Base-by-base conservation (phyloP, 2,113 vertebrate species). In the Orcinus orca region DNA sequence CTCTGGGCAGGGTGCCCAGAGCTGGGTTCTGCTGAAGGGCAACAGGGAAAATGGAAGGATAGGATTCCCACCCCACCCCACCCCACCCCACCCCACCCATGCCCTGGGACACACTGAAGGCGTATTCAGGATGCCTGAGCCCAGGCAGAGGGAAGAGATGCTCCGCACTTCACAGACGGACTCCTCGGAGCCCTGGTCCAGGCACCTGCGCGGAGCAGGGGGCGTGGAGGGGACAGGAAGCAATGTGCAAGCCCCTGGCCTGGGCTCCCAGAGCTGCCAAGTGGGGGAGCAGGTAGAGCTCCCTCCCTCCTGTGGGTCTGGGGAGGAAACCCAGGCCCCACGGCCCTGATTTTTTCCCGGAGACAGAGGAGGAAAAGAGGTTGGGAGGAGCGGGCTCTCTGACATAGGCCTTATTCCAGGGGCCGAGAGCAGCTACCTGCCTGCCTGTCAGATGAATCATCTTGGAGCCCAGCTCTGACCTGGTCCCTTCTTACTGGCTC, bases 1-100 rank as follows among this genome's bases (percentile, higher is more conserved):
- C n/a, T 53, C 93, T 71, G 70, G 97, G 97, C 96, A 92, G 62
- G 82, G 92, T 87, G 95, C 96, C 97, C 96, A 67, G 93, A 91
- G 15, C 88, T 20, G 8, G 93, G 71, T 36, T n/a, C 93, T 95
- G 82, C 73, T 89, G 89, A 86, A 94, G 95, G 82, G 63, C 74
- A 89, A 73, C 84, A 67, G 74, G 36, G 18, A 50, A 79, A 25
- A n/a, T 0, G 3, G 90, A 85, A 90, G 77, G 83, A 15, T 44
- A 83, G 86, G 41, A 85, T n/a, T 60, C 71, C 58, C 55, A 2
- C 41, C 20, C 55, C 8, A 2, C 41, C 20, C 55, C 8, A 1
- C 38, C 60, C 62, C 7, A 2, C 41, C 20, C 55, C 8, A 1
- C 38, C 60, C 62, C 7, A 15, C 18, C 11, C 65, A 6, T 0